phyloP scores from a whole-genome alignment of 2,113 vertebrate genomes.

The Rhinogobius similis region DNA sequence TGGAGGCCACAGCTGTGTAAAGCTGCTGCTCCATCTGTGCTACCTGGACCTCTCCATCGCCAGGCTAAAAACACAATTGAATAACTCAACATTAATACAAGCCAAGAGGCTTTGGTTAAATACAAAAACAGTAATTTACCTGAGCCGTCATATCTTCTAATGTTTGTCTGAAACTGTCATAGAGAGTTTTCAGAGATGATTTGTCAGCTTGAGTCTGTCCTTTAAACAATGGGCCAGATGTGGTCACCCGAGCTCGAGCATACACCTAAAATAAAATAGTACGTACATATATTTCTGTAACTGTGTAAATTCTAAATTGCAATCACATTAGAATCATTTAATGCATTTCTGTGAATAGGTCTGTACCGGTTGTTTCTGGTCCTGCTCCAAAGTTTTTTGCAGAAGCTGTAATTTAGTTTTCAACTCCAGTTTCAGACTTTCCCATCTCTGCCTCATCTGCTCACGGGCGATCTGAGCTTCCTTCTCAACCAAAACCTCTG shows the following conservation, averaged over 20 bases:
- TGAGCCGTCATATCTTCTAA: conserved; percentile 83
- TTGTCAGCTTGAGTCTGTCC: conserved; percentile 78
- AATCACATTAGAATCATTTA: neutral
- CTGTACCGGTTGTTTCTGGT: conserved; percentile 83
- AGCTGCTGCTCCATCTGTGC: conserved; percentile 84
- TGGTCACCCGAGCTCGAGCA: conserved; percentile 79
- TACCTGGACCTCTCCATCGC: conserved; percentile 62
- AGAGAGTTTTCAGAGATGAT: conserved; percentile 78
- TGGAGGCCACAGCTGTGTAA: conserved; percentile 82
- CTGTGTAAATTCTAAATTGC: neutral
- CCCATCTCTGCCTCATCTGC: conserved; percentile 88
- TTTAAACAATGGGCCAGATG: conserved; percentile 79
- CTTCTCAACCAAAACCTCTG: conserved; percentile 79
- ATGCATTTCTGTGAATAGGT: neutral
- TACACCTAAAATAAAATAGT: conserved; percentile 77
- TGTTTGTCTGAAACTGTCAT: conserved; percentile 82
- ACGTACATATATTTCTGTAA: neutral
- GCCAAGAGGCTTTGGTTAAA: neutral
- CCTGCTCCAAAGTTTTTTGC: conserved; percentile 84
- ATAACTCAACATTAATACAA: neutral
- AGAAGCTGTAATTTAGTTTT: conserved; percentile 85
- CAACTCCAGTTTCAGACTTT: conserved; percentile 87
- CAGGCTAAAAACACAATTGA: conserved; percentile 56
- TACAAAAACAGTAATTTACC: conserved; percentile 27
- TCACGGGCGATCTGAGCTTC: conserved; percentile 74